Percentiles rank a stretch among this genome's conserved stretches.
Evolutionary conservation across 92 coral and sea anemone species (phyloP).

Genomic region (Actinostola sp.): DNA sequence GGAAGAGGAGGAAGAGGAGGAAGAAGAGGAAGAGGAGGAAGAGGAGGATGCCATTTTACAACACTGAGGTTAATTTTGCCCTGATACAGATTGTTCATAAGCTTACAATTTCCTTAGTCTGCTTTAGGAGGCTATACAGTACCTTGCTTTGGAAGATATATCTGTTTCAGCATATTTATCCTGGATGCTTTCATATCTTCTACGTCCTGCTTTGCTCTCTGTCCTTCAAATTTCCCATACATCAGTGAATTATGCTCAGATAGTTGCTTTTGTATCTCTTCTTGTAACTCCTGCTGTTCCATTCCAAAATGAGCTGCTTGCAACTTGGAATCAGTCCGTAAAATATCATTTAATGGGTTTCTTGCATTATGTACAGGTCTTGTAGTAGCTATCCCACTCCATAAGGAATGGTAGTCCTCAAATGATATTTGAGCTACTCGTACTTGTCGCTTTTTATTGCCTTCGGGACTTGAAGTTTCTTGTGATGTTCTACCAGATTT

Average conservation of each 20-base stretch:
- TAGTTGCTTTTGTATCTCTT: slow-evolving; percentile 86
- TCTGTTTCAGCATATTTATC: slow-evolving; percentile 78
- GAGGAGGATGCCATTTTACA: too few relatives aligned
- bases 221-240: slow-evolving; percentile 85
- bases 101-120: too few relatives aligned
- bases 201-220: slow-evolving; percentile 34
- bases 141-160: slow-evolving; percentile 85
- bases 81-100: too few relatives aligned
- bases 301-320: slow-evolving; percentile 97
- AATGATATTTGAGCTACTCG: slow-evolving; percentile 76
- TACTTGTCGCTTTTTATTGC: slow-evolving; percentile 33
- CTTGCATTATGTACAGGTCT: slow-evolving; percentile 60
- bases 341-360: slow-evolving; percentile 74
- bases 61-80: too few relatives aligned
- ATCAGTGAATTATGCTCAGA: slow-evolving; percentile 85
- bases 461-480: slow-evolving; percentile 21
- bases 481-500: slow-evolving; percentile 16
- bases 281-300: slow-evolving; percentile 79
- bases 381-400: slow-evolving; percentile 99
- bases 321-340: slow-evolving; percentile 75
- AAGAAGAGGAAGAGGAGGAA: too few relatives aligned
- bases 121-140: neutral
- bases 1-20: too few relatives aligned
- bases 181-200: slow-evolving; percentile 72
- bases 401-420: slow-evolving; percentile 88